Base-by-base conservation (phyloP, 2,113 vertebrate species). In the Aegithalos caudatus region DNA sequence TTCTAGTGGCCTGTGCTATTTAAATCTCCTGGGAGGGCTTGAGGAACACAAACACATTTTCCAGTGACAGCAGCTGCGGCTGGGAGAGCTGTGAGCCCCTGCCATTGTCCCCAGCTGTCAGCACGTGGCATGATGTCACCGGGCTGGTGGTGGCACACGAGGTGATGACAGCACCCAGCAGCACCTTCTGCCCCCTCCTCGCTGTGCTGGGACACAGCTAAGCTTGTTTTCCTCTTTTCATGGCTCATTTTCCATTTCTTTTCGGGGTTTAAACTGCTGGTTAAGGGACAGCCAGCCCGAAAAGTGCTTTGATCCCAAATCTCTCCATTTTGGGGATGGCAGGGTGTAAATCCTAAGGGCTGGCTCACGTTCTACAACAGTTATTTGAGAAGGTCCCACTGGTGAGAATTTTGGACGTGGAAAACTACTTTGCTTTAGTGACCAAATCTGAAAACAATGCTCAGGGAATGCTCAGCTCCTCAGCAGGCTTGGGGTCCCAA, bases 51-150 rank as follows among this genome's bases (percentile, higher is more conserved):
- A 69, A 50, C 16, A 35, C 29, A 44, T 77, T 76, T 90, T 60
- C 29, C 82, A 95, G 85, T 11, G 54, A 7, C 24, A 18, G 14
- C 94, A 96, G 96, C 86, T 85, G 80, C 10, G 7, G 7, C 14
- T 19, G 94, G 88, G 67, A 88, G 69, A 44, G 81, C 80, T 16
- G 67, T 17, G 79, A 88, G 84, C 66, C 45, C 6, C 28, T 33
- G 71, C 14, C 7, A 23, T 70, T 51, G 85, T 72, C 61, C 57
- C 20, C 65, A 83, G 82, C 94, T 93, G 88, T 24, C 95, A 62
- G 1, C 84, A 87, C 70, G 20, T 64, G 86, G 70, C 62, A 42
- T 51, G 58, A 90, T 19, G 78, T 89, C 90, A 94, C 33, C 29
- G 29, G 35, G 47, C 54, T 60, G 78, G 5, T 5, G 70, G 50